Percentiles rank a stretch among this genome's conserved stretches.
Evolutionary conservation across 2,888 invertebrate species (phyloP).

Genomic region (Eumerus sabulonum): DNA sequence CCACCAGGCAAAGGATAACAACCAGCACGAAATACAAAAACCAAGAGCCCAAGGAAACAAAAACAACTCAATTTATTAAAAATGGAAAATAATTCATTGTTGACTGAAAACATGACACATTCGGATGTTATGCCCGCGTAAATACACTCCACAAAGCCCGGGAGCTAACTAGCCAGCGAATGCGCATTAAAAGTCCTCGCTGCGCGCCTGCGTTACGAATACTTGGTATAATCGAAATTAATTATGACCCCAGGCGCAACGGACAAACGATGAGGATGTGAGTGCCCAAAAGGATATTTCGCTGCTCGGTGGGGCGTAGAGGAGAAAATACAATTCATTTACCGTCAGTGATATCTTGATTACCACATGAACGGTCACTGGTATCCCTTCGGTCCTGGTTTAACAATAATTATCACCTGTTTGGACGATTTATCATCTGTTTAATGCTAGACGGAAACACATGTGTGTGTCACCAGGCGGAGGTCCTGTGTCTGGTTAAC

Average conservation of each 20-base stretch:
- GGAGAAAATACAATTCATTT: conserved; percentile 28
- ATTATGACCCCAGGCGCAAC: conserved; percentile 50
- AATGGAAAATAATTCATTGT: conserved; percentile 71
- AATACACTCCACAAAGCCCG: conserved; percentile 41
- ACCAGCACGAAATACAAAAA: conserved; percentile 16
- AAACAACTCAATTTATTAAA: conserved; percentile 57
- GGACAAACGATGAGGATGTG: no score
- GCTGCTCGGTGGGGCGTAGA: conserved; percentile 27
- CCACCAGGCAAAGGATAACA: conserved; percentile 48
- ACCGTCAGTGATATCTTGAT: conserved; percentile 59
- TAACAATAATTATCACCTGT: conserved; percentile 67
- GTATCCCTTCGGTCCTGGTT: conserved; percentile 13
- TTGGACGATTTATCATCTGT: conserved; percentile 68
- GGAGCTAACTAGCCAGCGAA: conserved; percentile 59
- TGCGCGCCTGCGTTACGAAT: conserved; percentile 33
- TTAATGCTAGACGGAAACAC: conserved; percentile 61
- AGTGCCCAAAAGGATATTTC: conserved; percentile 50
- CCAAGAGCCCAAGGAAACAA: no score
- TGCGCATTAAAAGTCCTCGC: conserved; percentile 61
- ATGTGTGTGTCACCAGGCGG: conserved; percentile 30
- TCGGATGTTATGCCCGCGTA: conserved; percentile 68
- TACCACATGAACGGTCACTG: conserved; percentile 35
- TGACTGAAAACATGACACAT: conserved; percentile 72
- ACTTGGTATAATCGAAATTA: conserved; percentile 62
- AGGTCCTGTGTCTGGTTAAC: conserved; percentile 45